A percentile compares a stretch with the other conserved stretches of the same genome.
Evolutionary conservation across 2,797 vertebrate species (phyloP).

Genomic region (Austrolebias charrua): DNA sequence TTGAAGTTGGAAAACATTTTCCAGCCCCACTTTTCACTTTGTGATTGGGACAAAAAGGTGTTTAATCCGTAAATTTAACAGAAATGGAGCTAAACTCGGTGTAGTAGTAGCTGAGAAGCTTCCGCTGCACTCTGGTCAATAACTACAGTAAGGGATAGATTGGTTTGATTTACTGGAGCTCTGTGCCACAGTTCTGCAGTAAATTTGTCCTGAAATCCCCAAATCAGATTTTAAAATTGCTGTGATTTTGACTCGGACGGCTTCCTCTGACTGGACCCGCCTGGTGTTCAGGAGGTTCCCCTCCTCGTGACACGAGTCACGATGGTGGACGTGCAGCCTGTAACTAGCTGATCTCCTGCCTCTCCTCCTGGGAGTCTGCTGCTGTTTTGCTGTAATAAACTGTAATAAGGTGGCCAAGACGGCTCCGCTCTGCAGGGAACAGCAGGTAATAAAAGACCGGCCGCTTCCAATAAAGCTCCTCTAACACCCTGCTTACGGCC

Average conservation of each 20-base stretch:
- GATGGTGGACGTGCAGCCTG: constrained; percentile 40
- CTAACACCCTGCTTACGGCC: constrained; percentile 68
- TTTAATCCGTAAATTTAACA: no score
- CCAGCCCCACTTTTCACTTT: no score
- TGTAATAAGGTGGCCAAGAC: constrained; percentile 72
- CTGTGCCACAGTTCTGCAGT: constrained; percentile 27
- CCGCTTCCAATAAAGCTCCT: constrained; percentile 69
- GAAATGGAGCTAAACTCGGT: no score
- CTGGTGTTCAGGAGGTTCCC: neutral
- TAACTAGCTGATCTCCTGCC: constrained; percentile 49
- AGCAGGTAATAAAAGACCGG: constrained; percentile 71
- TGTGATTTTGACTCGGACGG: constrained; percentile 22
- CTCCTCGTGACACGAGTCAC: constrained; percentile 4
- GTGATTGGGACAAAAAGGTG: no score
- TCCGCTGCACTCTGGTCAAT: neutral
- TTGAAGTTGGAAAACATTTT: no score
- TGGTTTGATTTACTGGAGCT: constrained; percentile 21
- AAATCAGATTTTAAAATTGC: constrained; percentile 33
- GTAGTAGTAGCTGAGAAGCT: neutral
- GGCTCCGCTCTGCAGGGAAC: constrained; percentile 63
- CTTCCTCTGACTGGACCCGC: neutral
- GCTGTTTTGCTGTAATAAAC: constrained; percentile 72
- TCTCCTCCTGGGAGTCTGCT: constrained; percentile 59
- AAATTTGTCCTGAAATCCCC: constrained; percentile 46
- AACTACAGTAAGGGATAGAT: constrained; percentile 12